Evolutionary conservation across 2,888 invertebrate species (phyloP).

Genomic region (Xiphydria camelus): DNA sequence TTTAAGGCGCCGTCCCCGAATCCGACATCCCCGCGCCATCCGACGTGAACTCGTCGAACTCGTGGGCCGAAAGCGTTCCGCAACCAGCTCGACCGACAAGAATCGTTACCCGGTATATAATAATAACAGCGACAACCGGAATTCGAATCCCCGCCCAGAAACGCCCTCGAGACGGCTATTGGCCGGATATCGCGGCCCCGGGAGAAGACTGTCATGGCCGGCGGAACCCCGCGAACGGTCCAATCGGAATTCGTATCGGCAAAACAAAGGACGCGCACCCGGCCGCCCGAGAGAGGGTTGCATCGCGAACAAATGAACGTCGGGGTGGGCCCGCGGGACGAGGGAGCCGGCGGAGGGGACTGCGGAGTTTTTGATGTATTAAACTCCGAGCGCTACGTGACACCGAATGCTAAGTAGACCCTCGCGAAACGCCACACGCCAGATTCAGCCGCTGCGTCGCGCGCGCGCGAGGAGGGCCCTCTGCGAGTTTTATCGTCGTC

Average conservation of each 20-base stretch:
- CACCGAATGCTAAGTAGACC: conserved; percentile 57
- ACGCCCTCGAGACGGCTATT: conserved; percentile 55
- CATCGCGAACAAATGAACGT: conserved; percentile 21
- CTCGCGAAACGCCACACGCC: conserved; percentile 46
- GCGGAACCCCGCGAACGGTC: conserved; percentile 47
- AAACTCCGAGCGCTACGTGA: conserved; percentile 56
- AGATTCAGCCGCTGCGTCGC: conserved; percentile 23
- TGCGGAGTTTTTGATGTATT: conserved; percentile 55
- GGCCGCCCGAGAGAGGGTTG: conserved; percentile 18
- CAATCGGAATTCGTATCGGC: conserved; percentile 47
- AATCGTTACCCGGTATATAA: conserved; percentile 23
- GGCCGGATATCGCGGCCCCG: conserved; percentile 51
- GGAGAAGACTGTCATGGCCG: conserved; percentile 54
- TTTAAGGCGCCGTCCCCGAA: too few relatives aligned
- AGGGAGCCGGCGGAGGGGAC: conserved; percentile 25
- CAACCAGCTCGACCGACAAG: conserved; percentile 20
- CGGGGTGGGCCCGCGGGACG: conserved; percentile 16
- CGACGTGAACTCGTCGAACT: too few relatives aligned
- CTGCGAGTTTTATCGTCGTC: conserved; percentile 15
- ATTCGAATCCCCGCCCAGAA: conserved; percentile 48
- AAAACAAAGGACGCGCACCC: conserved; percentile 43
- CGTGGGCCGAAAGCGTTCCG: too few relatives aligned
- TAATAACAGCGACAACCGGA: conserved; percentile 33
- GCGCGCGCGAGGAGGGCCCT: conserved; percentile 15
- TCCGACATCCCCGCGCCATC: too few relatives aligned